Base-by-base conservation (phyloP, 2,113 vertebrate genomes). In the Dasyurus viverrinus region DNA sequence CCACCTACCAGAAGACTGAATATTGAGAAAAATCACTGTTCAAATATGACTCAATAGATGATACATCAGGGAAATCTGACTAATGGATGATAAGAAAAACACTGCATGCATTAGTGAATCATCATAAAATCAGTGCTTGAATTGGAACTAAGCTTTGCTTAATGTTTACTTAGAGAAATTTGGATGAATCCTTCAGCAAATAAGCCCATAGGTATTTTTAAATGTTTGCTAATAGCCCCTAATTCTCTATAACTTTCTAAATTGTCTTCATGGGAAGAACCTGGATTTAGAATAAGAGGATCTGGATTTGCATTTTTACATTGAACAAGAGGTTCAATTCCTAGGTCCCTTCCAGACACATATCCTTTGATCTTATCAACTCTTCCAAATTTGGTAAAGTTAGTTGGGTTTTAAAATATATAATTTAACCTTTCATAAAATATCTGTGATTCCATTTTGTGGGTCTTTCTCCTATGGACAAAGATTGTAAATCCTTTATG, bases 61-160 rank as follows among this genome's bases (percentile, higher is more conserved):
- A n/a, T 50, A 19, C 26, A 8, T 6, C 6, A 0, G 9, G 19
- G 90, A 11, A 7, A 76, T 57, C 57, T 89, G 4, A 36, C 42
- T 16, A 22, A 16, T 0, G 24, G 90, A 16, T 47, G 3, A 3
- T 90, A 14, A 14, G 26, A 54, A 6, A 89, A 30, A 16, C 25
- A 54, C 27, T 0, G 0, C 1, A 4, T 93, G 57, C 25, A 27
- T 5, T 26, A 0, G 7, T n/a, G 92, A 48, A 52, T 54, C 16
- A 52, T 54, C 16, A 47, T 42, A 57, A 48, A 7, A 0, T 23
- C 0, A 3, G n/a, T 7, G 0, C 8, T 0, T 1, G n/a, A 46
- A 19, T 0, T 8, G 0, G 1, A 5, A 3, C 54, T 1, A 0
- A 53, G 89, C n/a, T 3, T 25, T 26, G 9, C 84, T 7, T 19